Conservation (phyloP, 2,113 vertebrate species). For the Neolamprologus variostigma region DNA sequence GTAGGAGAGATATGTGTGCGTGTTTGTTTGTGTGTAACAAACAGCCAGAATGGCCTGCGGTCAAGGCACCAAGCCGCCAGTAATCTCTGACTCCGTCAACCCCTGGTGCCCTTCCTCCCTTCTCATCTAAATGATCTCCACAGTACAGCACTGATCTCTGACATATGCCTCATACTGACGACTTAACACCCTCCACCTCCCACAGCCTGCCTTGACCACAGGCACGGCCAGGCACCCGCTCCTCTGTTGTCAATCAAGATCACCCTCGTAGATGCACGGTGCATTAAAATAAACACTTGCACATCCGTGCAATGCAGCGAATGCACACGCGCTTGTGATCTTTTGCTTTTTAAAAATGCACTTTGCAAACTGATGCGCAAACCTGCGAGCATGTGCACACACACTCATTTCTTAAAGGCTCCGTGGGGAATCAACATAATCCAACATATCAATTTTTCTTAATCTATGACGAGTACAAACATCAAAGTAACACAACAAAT, state of each 20-base stretch:
- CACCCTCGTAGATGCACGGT: neutral
- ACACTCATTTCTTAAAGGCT: neutral
- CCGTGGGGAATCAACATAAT: neutral
- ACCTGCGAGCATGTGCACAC: neutral
- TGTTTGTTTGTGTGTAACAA: neutral
- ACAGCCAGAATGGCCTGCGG: conserved; percentile 11
- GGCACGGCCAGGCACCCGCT: conserved; percentile 14
- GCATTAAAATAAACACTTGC: conserved; percentile 1
- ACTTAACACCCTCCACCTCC: conserved; percentile 52
- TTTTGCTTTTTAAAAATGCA: neutral
- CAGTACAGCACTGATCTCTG: conserved; percentile 47
- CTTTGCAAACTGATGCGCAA: neutral
- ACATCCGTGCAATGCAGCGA: neutral
- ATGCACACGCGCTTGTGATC: neutral
- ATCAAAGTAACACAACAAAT: neutral
- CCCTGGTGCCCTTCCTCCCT: neutral
- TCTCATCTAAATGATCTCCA: conserved; percentile 35
- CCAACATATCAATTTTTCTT: neutral
- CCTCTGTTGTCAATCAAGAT: conserved; percentile 28
- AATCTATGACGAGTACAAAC: neutral
- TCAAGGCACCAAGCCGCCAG: conserved; percentile 26
- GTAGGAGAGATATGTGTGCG: neutral
- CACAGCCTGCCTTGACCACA: conserved; percentile 32
- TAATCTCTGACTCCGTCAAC: conserved; percentile 33
- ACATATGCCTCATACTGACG: conserved; percentile 61